Base-by-base conservation (phyloP, 2,113 vertebrate genomes). In the Fukomys damarensis region DNA sequence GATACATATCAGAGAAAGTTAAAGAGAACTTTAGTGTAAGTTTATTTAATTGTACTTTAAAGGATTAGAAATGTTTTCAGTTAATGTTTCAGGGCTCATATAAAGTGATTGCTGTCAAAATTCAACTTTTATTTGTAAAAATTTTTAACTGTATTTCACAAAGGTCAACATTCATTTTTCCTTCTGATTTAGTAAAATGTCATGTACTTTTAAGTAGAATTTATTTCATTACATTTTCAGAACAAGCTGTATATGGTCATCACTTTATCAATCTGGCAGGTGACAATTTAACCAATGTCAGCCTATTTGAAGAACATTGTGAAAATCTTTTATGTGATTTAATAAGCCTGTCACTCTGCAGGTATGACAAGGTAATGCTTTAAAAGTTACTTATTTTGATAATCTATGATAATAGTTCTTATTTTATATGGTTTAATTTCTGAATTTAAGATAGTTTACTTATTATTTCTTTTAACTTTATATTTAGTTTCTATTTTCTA, bases 301-400 rank as follows among this genome's bases (percentile, higher is more conserved):
- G 99, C 97, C 98, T 99, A 94, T 99, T 99, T 98, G 99, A 99
- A 98, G 99, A 99, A 88, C 99, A 99, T 94, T 99, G 99, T 98
- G 99, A 97, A 98, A 98, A 98, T 98, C 99, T 99, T 84, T 83
- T 99, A 77, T 99, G 98, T 98, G 99, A 99, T 98, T 99, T 99
- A 88, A 99, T 99, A 98, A 98, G 93, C 84, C 97, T 99, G 96
- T 99, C 99, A 93, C 98, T 99, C 94, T 98, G 98, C 98, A 99
- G 98, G 97, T 99, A 99, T 98, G 99, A 98, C 94, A 99, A 99
- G 99, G 99, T 99, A 99, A 98, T 87, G 38, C 30, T 96, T 95
- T 93, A 79, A 77, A 24, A 93, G 35, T 90, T 95, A 94, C 97
- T 95, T 89, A 58, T 91, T 86, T 74, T 91, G 11, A n/a, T 49